Evolutionary conservation across 2,797 vertebrate species (phyloP).

Genomic region (Onychomys torridus): DNA sequence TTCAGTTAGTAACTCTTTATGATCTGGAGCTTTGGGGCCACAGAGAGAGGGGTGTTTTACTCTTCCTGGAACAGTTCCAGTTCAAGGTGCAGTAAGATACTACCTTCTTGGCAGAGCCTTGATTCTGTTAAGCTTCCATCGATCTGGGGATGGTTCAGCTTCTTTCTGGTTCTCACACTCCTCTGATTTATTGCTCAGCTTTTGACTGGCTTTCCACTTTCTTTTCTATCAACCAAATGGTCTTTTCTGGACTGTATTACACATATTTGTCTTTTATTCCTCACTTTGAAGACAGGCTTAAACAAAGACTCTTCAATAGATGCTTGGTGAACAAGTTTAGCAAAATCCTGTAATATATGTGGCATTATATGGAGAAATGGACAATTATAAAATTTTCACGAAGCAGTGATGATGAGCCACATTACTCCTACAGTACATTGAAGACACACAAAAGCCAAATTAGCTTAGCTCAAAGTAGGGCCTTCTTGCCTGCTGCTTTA

Average conservation of each 20-base stretch:
- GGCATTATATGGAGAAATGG: background rate
- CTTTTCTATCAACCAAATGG: background rate
- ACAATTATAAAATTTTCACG: background rate
- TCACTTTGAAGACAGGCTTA: conserved; percentile 14
- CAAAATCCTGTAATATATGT: background rate
- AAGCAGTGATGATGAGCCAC: background rate
- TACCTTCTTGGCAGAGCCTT: background rate
- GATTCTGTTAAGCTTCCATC: background rate
- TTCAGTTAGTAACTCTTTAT: background rate
- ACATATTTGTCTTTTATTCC: background rate
- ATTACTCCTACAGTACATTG: background rate
- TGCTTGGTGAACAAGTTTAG: background rate
- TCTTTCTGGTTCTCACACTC: background rate
- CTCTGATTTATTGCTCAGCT: background rate
- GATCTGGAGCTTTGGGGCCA: background rate
- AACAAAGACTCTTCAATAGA: background rate
- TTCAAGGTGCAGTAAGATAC: conserved; percentile 16
- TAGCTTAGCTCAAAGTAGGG: background rate
- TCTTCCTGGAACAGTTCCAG: background rate
- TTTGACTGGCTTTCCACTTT: background rate
- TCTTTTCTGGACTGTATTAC: background rate
- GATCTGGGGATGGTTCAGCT: background rate
- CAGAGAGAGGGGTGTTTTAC: background rate
- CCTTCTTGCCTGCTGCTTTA: background rate
- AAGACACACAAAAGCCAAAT: background rate